Evolutionary conservation across 2,888 invertebrate species (phyloP), one percentile per base, ranked within the genome.

Genomic region (Craniophora ligustri): DNA sequence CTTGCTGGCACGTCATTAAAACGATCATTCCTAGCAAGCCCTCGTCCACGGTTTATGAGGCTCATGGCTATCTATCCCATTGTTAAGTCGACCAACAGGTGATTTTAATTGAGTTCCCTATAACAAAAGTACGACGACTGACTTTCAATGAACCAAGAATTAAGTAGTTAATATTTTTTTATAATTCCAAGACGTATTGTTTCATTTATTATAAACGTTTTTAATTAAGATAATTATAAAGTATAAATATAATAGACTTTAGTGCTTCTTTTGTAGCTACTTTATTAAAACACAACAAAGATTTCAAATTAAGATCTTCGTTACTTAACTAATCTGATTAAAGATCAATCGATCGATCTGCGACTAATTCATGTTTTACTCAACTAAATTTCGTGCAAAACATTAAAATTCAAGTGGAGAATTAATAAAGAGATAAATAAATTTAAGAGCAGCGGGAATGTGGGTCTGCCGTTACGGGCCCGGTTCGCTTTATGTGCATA

Each of bases 351-450:
- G 44, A 63, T 60, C 38, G 47, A 64, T 59, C 55, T 62, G 49
- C 57, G 35, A 56, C 40, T 53, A 71, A 58, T 63, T 44, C 44
- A 13, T 56, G 54, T 67, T 58, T 64, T 66, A 60, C 51, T 53
- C 41, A 67, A 44, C 40, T 67, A 63, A 77, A 83, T 83, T 85
- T 84, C 74, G 82, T 78, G 72, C 82, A 78, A 85, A 84, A 84
- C 86, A 87, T 88, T 88, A 89, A 91, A 87, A 88, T 88, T 88
- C 88, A 86, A 89, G 86, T 86, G 71, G 84, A 86, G 91, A 89
- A 92, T 91, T 92, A 92, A 92, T 92, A 91, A 92, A 92, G 92
- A 92, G 88, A 92, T 92, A 92, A 92, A 92, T 92, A 92, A 90
- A 92, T 92, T 91, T 88, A 88, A 90, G 89, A 92, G 89, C 85